Evolutionary conservation across 2,113 vertebrate genomes (phyloP), one percentile per base, ranked within the genome.

Genomic region (Python bivittatus): DNA sequence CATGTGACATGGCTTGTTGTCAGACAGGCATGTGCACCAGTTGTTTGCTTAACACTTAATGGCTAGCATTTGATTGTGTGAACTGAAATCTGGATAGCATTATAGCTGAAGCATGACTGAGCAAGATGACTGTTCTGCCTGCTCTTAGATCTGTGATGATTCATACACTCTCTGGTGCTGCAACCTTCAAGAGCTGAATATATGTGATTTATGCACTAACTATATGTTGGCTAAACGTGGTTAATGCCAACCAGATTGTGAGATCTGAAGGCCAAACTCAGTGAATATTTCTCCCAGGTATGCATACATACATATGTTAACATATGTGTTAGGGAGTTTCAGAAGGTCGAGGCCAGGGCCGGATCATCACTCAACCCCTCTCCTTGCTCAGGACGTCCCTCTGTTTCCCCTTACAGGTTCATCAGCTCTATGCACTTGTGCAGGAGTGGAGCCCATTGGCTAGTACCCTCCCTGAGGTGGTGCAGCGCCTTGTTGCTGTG

Each of bases 371-470:
- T 54, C 25, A 7, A 0, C 25, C 48, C 52, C 44, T 15, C 2
- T 15, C 44, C n/a, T 54, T 20, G 12, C 27, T 0, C 44, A 17
- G 1, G 20, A 6, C 33, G 15, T 5, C 4, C 56, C 20, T 12
- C 44, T 2, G 2, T 68, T 12, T 23, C 27, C 17, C 0, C 17
- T 42, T 58, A 38, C 96, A 99, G 99, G 98, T 99, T 92, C 98
- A 98, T 8, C 98, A 99, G 96, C 97, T 99, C 1, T 99, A 98
- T 58, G 98, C 99, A 86, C 95, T 97, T 79, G 97, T 99, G 92
- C 98, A 99, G 97, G 98, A 98, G 97, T 99, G 99, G 99, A 98
- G 98, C 64, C 96, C 98, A 17, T 94, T 98, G 91, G 98, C 99
- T 79, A 97, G 97, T 29, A 97, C 98, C 23, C 96, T 99, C 6